Base-by-base conservation (phyloP, 2,797 vertebrate species). In the Peromyscus attwateri region DNA sequence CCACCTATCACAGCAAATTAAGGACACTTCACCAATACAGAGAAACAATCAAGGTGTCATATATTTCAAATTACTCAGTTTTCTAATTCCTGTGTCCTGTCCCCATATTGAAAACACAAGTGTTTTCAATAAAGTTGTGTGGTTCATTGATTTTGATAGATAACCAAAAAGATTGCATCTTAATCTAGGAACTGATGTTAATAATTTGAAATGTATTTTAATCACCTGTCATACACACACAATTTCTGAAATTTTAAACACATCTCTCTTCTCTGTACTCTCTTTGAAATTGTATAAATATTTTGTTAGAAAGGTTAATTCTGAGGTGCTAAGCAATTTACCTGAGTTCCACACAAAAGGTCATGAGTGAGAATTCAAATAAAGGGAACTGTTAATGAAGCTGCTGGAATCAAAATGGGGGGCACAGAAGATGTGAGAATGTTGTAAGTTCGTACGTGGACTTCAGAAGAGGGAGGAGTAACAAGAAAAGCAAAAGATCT, bases 371-470 rank as follows among this genome's bases (percentile, higher is more conserved):
- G 37, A 76, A 95, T 97, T 52, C 27, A 25, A 96, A 95, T 75
- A 71, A 64, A 94, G 16, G 27, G 87, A 95, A 84, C 89, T 49
- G 46, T 88, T 89, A 93, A 93, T 76, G 96, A 97, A 96, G 57
- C 46, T 83, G 5, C 27, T 93, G 34, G 17, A 89, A 82, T 55
- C 37, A 94, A 93, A 88, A 90, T 79, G 21, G 94, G 92, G 60
- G 68, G 82, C 75, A 43, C 0, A 52, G 43, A 57, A 92, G 8
- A 73, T 62, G 75, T 87, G 87, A 92, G 40, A 49, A 64, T 11
- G 29, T 2, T 21, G 0, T 64, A 40, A 62, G 6, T 85, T 3
- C 23, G 2, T 46, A n/a, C 62, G 10, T 79, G 25, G 43, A 92
- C 95, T 92, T 96, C 31, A 37, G 90, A 89, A 94, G 9, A 95